Evolutionary conservation across 2,113 vertebrate species (phyloP).

Genomic region (Anolis carolinensis): DNA sequence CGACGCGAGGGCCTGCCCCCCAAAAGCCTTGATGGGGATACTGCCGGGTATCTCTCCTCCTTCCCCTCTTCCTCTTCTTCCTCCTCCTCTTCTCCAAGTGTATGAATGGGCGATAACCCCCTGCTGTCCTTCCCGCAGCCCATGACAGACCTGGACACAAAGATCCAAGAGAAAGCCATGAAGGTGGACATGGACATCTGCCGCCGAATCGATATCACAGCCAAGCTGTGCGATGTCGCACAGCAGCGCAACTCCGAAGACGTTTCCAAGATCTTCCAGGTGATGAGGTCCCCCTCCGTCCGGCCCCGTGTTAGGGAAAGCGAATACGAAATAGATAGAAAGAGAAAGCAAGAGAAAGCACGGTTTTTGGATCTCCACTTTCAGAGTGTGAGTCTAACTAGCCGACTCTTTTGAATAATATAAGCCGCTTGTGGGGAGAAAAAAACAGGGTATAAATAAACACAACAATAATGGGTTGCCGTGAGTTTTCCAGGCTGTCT

Average conservation of each 20-base stretch:
- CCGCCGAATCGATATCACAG: slow-evolving; percentile 97
- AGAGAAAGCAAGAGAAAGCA: slow-evolving; percentile 28
- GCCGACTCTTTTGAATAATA: no score
- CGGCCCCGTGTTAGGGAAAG: slow-evolving; percentile 33
- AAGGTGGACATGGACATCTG: slow-evolving; percentile 99
- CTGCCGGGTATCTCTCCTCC: slow-evolving; percentile 57
- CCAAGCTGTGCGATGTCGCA: slow-evolving; percentile 97
- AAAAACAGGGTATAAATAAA: no score
- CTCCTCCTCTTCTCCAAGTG: slow-evolving; percentile 51
- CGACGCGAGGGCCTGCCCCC: no score
- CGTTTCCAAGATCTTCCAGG: slow-evolving; percentile 96
- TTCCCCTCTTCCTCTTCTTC: not conserved
- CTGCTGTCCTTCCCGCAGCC: slow-evolving; percentile 87
- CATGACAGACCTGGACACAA: slow-evolving; percentile 97
- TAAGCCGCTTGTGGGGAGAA: no score
- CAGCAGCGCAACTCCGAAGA: slow-evolving; percentile 99
- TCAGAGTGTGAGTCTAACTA: not conserved
- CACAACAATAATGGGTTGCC: no score
- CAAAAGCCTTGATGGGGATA: slow-evolving; percentile 50
- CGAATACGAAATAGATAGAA: no score
- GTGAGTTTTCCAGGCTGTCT: no score
- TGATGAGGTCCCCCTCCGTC: slow-evolving; percentile 77
- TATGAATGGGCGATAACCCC: slow-evolving; percentile 72
- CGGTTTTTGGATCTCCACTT: not conserved
- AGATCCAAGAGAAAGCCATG: slow-evolving; percentile 99